Evolutionary conservation across 2,797 vertebrate genomes (phyloP).

Genomic region (Sibirionetta formosa): DNA sequence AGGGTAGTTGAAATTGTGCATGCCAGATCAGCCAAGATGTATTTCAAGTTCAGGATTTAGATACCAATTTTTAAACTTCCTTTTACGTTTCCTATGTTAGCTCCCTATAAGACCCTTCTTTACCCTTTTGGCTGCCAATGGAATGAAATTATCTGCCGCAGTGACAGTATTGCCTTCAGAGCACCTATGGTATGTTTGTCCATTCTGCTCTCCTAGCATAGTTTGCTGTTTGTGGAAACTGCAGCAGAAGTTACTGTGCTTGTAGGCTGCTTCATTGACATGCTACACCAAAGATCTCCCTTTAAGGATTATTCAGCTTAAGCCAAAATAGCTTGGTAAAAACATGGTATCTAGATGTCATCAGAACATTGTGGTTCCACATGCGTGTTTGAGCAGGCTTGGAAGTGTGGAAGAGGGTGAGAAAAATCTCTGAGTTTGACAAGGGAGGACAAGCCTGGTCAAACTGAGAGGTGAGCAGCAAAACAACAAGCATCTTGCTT

Average conservation of each 20-base stretch:
- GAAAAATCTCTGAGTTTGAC: neutral
- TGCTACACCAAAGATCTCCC: neutral
- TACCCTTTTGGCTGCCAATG: neutral
- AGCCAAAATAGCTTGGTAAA: neutral
- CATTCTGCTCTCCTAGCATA: neutral
- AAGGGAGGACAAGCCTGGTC: neutral
- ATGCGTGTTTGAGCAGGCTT: neutral
- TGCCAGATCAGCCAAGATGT: neutral
- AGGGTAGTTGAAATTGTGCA: neutral
- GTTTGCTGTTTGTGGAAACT: neutral
- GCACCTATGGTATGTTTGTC: neutral
- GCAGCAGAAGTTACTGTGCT: neutral
- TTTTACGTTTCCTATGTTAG: neutral
- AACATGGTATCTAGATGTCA: neutral
- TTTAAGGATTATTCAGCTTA: neutral
- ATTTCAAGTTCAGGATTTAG: neutral
- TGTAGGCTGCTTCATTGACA: neutral
- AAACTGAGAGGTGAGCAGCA: neutral
- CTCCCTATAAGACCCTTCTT: neutral
- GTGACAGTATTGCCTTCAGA: neutral
- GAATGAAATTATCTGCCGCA: conserved; percentile 10
- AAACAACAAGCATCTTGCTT: neutral
- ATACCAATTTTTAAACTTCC: neutral
- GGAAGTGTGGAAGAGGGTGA: neutral
- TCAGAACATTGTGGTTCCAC: accelerated